Percentiles rank a stretch among this genome's conserved stretches.
phyloP scores from a whole-genome alignment of 2,888 invertebrate genomes.

The Alsophila aescularia region DNA sequence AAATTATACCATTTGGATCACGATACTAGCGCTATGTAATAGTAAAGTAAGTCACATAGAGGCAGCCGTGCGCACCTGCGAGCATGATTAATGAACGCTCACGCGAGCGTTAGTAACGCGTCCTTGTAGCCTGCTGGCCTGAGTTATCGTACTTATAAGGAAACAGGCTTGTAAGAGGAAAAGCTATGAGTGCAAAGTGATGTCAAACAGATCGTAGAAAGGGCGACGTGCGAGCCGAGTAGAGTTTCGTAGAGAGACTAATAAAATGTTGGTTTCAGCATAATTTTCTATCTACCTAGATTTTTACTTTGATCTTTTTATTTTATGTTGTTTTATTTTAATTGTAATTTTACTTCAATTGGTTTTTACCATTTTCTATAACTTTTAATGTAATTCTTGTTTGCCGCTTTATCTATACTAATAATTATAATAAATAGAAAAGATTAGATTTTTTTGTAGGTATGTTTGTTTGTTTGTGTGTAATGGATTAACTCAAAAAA shows the following conservation, averaged over 20 bases:
- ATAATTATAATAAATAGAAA: too few relatives aligned
- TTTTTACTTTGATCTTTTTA: not conserved
- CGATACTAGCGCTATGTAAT: slow-evolving; percentile 4
- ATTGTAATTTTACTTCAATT: too few relatives aligned
- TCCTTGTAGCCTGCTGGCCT: not conserved
- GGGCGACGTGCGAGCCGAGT: too few relatives aligned
- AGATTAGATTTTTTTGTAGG: too few relatives aligned
- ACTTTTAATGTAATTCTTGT: too few relatives aligned
- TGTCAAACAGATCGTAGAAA: not conserved
- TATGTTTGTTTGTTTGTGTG: too few relatives aligned
- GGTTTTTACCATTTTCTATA: too few relatives aligned
- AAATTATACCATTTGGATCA: not conserved
- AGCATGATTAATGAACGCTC: slow-evolving; percentile 8
- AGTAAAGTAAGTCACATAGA: slow-evolving; percentile 1
- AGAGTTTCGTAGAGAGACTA: too few relatives aligned
- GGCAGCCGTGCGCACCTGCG: slow-evolving; percentile 2
- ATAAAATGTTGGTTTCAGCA: not conserved
- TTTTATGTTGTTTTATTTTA: too few relatives aligned
- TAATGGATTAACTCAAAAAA: too few relatives aligned
- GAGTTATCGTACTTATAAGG: not conserved
- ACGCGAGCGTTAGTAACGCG: not conserved
- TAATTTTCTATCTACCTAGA: too few relatives aligned
- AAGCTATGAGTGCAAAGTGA: not conserved
- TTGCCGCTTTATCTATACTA: too few relatives aligned
- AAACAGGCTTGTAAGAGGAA: not conserved